These are phyloP conservation scores for Pluvialis apricaria DNA, from an alignment of 2,113 vertebrate species.

Conservation along the genomic window DNA sequence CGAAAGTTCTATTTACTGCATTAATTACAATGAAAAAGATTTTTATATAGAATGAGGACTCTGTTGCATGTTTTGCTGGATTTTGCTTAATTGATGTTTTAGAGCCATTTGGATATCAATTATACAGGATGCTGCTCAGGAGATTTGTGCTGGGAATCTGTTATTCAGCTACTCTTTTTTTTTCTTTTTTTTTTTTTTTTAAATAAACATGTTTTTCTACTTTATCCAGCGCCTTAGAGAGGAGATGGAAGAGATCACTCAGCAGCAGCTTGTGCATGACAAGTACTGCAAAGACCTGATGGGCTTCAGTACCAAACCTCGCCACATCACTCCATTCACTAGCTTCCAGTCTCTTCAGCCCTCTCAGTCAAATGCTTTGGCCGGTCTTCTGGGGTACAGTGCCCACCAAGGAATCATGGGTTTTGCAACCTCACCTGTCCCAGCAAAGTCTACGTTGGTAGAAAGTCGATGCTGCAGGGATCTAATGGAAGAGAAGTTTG, in stretches of 20 bases:
- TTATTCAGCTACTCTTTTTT: not conserved
- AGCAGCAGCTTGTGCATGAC: conserved; percentile 97
- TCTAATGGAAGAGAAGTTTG: conserved; percentile 96
- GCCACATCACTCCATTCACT: conserved; percentile 95
- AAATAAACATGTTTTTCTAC: not conserved
- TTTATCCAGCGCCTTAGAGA: conserved; percentile 88
- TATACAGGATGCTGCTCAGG: not conserved
- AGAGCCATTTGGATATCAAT: not conserved
- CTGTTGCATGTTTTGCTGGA: not conserved
- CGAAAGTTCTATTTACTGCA: not conserved
- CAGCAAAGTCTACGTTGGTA: conserved; percentile 87
- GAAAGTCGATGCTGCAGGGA: conserved; percentile 97
- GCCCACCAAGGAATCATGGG: conserved; percentile 90
- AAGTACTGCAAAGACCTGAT: conserved; percentile 97
- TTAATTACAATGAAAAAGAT: not conserved
- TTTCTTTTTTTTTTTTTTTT: too few species aligned
- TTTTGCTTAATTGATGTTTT: not conserved
- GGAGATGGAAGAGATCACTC: conserved; percentile 99
- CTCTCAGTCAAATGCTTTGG: conserved; percentile 91
- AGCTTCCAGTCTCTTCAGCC: conserved; percentile 96
- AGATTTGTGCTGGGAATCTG: not conserved
- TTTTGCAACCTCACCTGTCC: conserved; percentile 85
- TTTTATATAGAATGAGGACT: not conserved
- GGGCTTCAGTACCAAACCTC: conserved; percentile 93
- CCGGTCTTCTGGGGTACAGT: conserved; percentile 92